Evolutionary conservation across 2,888 invertebrate species (phyloP), one percentile per base, ranked within the genome.

Genomic region (Macrosoma leucophasiata): DNA sequence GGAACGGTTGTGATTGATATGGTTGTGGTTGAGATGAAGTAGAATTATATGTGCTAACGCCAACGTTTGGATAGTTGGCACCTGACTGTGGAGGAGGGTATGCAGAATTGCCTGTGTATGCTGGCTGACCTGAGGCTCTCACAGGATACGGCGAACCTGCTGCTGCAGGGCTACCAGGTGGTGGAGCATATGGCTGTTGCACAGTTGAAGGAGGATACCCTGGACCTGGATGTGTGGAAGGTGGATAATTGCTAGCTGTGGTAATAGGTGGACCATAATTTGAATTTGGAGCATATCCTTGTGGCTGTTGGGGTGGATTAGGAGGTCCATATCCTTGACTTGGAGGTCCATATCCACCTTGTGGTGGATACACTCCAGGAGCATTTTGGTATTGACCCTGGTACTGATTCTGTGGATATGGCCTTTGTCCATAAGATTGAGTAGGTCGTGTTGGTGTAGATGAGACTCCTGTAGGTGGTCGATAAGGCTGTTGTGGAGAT

Each of bases 391-490:
- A 88, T 47, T 87, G 87, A 1, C 77, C 78, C 55, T 89, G 88
- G 53, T 89, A 89, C 55, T 89, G 89, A 50, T 87, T 89, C 63
- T 90, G 91, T 38, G 89, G 89, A 55, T 89, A 89, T 20, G 88
- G 88, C 53, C 90, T 82, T 58, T 90, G 90, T 5, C 88, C 88
- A 65, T 90, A 90, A 11, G 88, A 88, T 55, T 90, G 90, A 32
- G 89, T 88, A 11, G 88, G 89, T 40, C 89, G 86, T 25, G 88
- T 87, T 27, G 86, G 77, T 48, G 88, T 85, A 8, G 78, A 58
- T 9, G 85, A 82, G 4, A 85, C 86, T 30, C 86, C 84, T 25
- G 77, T 64, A 26, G 84, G 78, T 27, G 85, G 82, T 31, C 86
- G 73, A 46, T 84, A 85, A n/a, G 70, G 67, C 43, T 79, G 82